Base-by-base conservation (phyloP, 2,113 vertebrate species). In the Plectropomus leopardus region DNA sequence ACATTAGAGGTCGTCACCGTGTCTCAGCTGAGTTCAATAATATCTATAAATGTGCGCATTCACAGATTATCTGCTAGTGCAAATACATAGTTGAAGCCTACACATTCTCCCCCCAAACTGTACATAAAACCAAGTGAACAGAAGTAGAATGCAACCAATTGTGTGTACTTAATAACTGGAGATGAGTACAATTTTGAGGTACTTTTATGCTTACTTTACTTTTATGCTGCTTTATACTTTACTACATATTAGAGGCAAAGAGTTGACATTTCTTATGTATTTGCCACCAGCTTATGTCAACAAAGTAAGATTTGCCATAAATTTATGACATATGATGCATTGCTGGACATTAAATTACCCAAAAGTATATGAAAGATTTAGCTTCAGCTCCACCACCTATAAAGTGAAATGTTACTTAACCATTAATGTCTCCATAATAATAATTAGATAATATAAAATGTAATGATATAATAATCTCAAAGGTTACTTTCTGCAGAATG, bases 1-100 rank as follows among this genome's bases (percentile, higher is more conserved):
- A 80, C 80, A 82, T 72, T 75, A 53, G 24, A 59, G 23, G 28
- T 85, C 73, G 77, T 28, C 68, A 50, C 3, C 10, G 59, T 60
- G 73, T 73, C 74, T 74, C 47, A 47, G 72, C 50, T 54, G 48
- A 78, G 65, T 76, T 87, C 75, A 75, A 44, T 55, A 63, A 73
- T 69, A 57, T 80, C 61, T 73, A n/a, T 19, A 84, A 71, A 82
- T 68, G 34, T 72, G 40, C 72, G 55, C n/a, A 61, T 50, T 47
- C 79, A 68, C 28, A 66, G 21, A 61, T 42, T 79, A 57, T 61
- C 55, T 73, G 78, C 44, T 9, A 30, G 11, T 28, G 11, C 69
- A 61, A 69, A 73, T 78, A 69, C 58, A 89, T 66, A 50, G 19
- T 42, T 60, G 40, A 16, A 72, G 59, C 67, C 24, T 26, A 7